A percentile compares a stretch with the other conserved stretches of the same genome.
Evolutionary conservation across 2,797 vertebrate genomes (phyloP).

Genomic region (Chaunax sp.): DNA sequence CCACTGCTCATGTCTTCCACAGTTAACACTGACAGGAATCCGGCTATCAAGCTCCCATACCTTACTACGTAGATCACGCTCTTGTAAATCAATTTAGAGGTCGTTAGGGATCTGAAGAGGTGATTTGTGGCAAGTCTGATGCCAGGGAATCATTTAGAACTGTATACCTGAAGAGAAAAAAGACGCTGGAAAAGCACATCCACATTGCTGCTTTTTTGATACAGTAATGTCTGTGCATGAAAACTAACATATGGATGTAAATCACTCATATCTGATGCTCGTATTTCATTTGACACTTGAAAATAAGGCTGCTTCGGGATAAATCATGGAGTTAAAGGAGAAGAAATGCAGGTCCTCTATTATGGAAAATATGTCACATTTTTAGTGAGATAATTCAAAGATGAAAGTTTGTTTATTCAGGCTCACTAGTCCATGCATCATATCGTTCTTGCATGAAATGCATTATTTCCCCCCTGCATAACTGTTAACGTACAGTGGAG

Average conservation of each 20-base stretch:
- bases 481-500: conserved; percentile 42
- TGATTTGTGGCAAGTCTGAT: conserved; percentile 35
- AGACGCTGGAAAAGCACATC: background rate
- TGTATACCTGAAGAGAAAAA: background rate
- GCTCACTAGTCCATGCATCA: background rate
- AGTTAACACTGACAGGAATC: conserved; percentile 49
- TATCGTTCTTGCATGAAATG: conserved; percentile 19
- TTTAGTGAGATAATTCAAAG: conserved; percentile 12
- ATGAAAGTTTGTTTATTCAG: conserved; percentile 24
- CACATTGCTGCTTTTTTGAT: background rate
- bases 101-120: conserved; percentile 56
- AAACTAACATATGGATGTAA: background rate
- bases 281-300: conserved; percentile 1
- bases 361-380: background rate
- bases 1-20: conserved; percentile 45
- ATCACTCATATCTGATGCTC: background rate
- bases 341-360: background rate
- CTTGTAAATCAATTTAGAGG: conserved; percentile 70
- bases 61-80: conserved; percentile 38
- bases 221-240: background rate
- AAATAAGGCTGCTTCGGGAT: conserved; percentile 6
- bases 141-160: conserved; percentile 3
- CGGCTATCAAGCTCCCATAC: conserved; percentile 53
- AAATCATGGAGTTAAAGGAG: background rate
- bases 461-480: conserved; percentile 19